Base-by-base conservation (phyloP, 2,888 invertebrate genomes). In the Syrista parreyssii region DNA sequence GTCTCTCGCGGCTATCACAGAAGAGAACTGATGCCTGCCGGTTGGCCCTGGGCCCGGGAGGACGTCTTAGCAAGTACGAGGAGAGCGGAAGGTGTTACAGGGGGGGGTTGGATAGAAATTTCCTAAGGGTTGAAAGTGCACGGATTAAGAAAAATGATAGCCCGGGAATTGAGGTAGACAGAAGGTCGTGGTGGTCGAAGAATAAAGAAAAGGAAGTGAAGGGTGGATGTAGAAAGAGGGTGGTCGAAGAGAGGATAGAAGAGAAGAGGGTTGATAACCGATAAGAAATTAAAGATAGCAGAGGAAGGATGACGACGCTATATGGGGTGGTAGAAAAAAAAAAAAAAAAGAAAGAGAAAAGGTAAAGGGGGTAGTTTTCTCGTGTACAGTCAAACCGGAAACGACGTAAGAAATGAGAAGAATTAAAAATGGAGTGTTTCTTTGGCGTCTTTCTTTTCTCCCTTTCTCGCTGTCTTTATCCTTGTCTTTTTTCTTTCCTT, bases 41-140 rank as follows among this genome's bases (percentile, higher is more conserved):
- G 55, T 71, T 71, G 71, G 71, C 71, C 71, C 32, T 71, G 71
- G 71, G 71, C 55, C 55, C 55, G 55, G 55, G 55, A 55, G 23
- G 2, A 55, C 2, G 55, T 55, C 55, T 15, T 23, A 55, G 55
- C 55, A 2, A 55, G 23, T 23, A 55, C 55, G 9, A 55, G 2
- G 2, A 9, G 23, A 23, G 23, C 9, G 6, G 55, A 55, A 55
- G 55, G 9, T 55, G 23, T 55, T 23, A 9, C 23, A 23, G 9
- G 0, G 23, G 4, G 55, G 55, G 23, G 23, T 23, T 9, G 55
- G 23, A 1, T 55, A 23, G 23, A 55, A 55, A 55, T 55, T 23
- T 55, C 23, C 23, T 9, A 2, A 55, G 23, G 9, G 55, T 23
- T 55, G 23, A 55, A 55, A 23, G 55, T 23, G 55, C 55, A 55